phyloP scores from a whole-genome alignment of 2,113 vertebrate genomes.

The Bos taurus region DNA sequence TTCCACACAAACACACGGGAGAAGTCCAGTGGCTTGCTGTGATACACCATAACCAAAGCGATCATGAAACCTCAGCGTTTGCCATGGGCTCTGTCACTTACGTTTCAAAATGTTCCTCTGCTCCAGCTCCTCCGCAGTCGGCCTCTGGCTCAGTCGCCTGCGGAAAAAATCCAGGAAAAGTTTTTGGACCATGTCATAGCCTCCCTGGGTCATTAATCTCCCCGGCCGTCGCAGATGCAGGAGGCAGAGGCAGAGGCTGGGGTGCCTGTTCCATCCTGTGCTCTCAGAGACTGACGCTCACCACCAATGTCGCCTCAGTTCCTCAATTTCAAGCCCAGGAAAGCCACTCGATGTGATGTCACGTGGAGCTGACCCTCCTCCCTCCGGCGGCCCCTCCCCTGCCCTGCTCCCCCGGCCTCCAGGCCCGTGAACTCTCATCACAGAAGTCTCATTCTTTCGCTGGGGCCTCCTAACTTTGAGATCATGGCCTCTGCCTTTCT shows the following conservation, averaged over 20 bases:
- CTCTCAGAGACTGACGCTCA: constrained; percentile 13
- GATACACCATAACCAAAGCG: background rate
- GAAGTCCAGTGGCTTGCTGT: background rate
- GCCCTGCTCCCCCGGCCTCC: constrained; percentile 28
- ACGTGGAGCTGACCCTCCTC: constrained; percentile 62
- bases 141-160: constrained; percentile 98
- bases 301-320: constrained; percentile 62
- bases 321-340: constrained; percentile 73
- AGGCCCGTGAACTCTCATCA: constrained; percentile 73
- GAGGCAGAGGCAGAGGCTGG: constrained; percentile 39
- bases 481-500: constrained; percentile 50
- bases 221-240: constrained; percentile 24
- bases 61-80: background rate
- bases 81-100: constrained; percentile 81
- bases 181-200: constrained; percentile 85
- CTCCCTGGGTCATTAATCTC: constrained; percentile 62
- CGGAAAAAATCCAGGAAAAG: constrained; percentile 84
- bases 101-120: constrained; percentile 99
- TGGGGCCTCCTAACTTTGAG: constrained; percentile 60
- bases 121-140: constrained; percentile 96
- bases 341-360: constrained; percentile 68
- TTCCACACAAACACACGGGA: background rate
- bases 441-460: constrained; percentile 80
- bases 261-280: constrained; percentile 74
- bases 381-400: constrained; percentile 45